Evolutionary conservation across 2,797 vertebrate genomes (phyloP), one percentile per base, ranked within the genome.

Genomic region (Sternarchorhynchus goeldii): DNA sequence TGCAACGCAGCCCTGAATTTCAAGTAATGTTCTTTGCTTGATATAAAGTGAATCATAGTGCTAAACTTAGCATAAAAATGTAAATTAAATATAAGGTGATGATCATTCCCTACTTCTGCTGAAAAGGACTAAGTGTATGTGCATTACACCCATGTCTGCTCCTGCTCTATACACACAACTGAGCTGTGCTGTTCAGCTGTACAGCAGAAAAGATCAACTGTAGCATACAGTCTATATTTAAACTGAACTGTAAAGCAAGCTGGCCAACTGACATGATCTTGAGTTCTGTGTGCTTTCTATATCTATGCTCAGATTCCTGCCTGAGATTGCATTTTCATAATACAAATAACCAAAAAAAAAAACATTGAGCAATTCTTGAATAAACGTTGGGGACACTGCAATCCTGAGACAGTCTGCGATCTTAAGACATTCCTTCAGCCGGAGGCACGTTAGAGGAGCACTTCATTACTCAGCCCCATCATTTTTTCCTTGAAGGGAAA

Each of bases 21-120:
- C 74, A 79, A 69, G 75, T 79, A 81, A 72, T 71, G 73, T 53
- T 80, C 60, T 64, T 45, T 45, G 41, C 67, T 20, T 62, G 25
- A 57, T 29, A 31, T 78, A 85, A 87, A 84, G 83, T 81, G 81
- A 79, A 79, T 18, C 67, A 77, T 68, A 69, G 77, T 85, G 84
- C 84, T 81, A 77, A 80, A 71, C 60, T n/a, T 34, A 65, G 34
- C 50, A 62, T 4, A 14, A 78, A 71, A 36, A 63, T 18, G 17
- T 14, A 14, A 50, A 50, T 17, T 20, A 53, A 20, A 14, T 69
- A 32, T 21, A 34, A 63, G 14, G 10, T 34, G 16, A 7, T 10
- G n/a, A 50, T 8, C 6, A 1, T 50, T 2, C 10, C 12, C 45
- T 10, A 21, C 18, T 20, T 20, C 20, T 50, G 8, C 2, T 32